Evolutionary conservation across 1,140 invertebrate species (phyloP).

Genomic region (Temnothorax nylanderi): DNA sequence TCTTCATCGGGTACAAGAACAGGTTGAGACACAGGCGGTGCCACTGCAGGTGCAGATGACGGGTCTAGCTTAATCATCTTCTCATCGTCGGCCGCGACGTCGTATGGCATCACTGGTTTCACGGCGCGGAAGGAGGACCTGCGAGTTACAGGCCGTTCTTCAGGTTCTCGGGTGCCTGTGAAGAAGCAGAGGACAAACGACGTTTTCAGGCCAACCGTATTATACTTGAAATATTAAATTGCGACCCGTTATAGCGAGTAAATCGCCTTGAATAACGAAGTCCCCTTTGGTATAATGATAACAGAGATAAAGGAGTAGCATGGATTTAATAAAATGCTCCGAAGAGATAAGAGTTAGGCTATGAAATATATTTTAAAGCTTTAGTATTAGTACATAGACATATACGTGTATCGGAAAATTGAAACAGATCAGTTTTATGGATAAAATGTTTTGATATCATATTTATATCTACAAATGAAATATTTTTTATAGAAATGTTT

Average conservation of each 20-base stretch:
- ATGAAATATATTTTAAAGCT: background rate
- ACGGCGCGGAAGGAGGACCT: slow-evolving; percentile 89
- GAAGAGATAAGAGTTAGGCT: background rate
- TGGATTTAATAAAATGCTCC: background rate
- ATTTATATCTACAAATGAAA: background rate
- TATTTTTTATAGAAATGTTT: background rate
- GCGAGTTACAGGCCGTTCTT: slow-evolving; percentile 84
- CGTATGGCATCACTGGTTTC: slow-evolving; percentile 82
- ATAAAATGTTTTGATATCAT: background rate
- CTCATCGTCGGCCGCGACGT: slow-evolving; percentile 83
- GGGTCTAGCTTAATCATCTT: slow-evolving; percentile 85
- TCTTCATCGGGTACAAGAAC: slow-evolving; percentile 89
- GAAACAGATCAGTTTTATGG: background rate
- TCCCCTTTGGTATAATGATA: background rate
- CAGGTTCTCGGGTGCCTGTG: slow-evolving; percentile 78
- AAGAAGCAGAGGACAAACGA: slow-evolving; percentile 32
- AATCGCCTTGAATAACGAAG: slow-evolving; percentile 13
- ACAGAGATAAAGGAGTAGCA: background rate
- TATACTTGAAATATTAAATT: slow-evolving; percentile 39
- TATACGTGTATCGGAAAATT: background rate
- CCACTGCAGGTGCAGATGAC: slow-evolving; percentile 83
- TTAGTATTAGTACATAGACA: background rate
- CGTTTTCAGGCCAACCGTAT: slow-evolving; percentile 31
- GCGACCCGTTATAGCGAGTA: background rate
- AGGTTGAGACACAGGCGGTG: slow-evolving; percentile 83